phyloP scores from a whole-genome alignment of 2,888 invertebrate species.

The Macaria liturata region DNA sequence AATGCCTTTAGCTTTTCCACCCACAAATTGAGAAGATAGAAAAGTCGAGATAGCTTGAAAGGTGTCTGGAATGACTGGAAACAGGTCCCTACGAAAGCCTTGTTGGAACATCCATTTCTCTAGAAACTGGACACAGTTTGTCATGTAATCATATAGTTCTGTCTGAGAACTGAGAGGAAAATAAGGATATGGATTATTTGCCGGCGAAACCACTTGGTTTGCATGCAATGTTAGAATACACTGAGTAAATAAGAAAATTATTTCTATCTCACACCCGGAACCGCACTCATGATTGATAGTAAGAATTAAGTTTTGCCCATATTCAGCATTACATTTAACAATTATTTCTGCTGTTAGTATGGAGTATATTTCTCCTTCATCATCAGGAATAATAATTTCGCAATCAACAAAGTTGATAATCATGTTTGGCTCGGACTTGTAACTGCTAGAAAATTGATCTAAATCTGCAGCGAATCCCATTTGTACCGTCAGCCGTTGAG shows the following conservation, averaged over 20 bases:
- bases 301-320: conserved; percentile 48
- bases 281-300: conserved; percentile 58
- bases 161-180: conserved; percentile 58
- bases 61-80: conserved; percentile 71
- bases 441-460: conserved; percentile 52
- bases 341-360: conserved; percentile 53
- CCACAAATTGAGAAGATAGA: conserved; percentile 46
- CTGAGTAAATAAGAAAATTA: conserved; percentile 63
- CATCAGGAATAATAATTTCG: conserved; percentile 35
- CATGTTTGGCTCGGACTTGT: conserved; percentile 55
- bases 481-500: conserved; percentile 49
- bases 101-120: conserved; percentile 78
- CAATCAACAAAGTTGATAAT: conserved; percentile 46
- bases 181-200: conserved; percentile 67
- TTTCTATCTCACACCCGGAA: conserved; percentile 65
- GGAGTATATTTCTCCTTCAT: conserved; percentile 44
- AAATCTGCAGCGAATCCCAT: conserved; percentile 49
- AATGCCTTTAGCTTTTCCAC: conserved; percentile 64
- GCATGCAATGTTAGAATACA: conserved; percentile 69
- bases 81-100: conserved; percentile 74
- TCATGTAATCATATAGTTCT: conserved; percentile 60
- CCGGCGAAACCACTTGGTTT: conserved; percentile 42
- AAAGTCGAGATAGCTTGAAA: conserved; percentile 65
- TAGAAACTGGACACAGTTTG: conserved; percentile 56
- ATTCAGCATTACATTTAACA: conserved; percentile 44